Percentiles rank a stretch among this genome's conserved stretches.
These are phyloP conservation scores for Liparis tanakae DNA, from an alignment of 2,797 vertebrate species.

Conservation along the genomic window DNA sequence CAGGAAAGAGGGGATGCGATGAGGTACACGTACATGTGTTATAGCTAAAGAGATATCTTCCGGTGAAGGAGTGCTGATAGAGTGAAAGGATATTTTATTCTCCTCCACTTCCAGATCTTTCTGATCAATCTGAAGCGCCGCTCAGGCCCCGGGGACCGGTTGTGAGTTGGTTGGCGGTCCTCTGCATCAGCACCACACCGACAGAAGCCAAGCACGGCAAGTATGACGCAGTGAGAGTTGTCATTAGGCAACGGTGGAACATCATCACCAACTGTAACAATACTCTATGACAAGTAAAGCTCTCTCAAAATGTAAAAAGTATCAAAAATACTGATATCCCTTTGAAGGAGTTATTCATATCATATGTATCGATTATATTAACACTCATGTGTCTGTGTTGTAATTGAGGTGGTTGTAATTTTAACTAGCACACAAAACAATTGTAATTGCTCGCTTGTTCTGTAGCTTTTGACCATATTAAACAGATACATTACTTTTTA, in stretches of 20 bases:
- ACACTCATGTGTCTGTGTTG: not conserved
- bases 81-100: not conserved
- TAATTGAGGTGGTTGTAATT: not conserved
- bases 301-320: no score
- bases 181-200: no score
- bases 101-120: constrained; percentile 82
- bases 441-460: not conserved
- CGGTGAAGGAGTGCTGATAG: not conserved
- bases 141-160: no score
- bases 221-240: no score
- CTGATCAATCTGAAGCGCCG: constrained; percentile 87
- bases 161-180: no score
- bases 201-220: no score
- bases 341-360: not conserved
- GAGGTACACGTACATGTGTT: constrained; percentile 76
- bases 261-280: no score
- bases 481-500: not conserved
- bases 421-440: not conserved
- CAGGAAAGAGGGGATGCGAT: constrained; percentile 88
- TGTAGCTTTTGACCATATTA: not conserved
- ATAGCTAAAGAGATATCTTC: not conserved
- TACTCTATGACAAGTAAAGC: not conserved
- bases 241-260: no score
- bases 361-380: not conserved
- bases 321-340: not conserved